Evolutionary conservation across 2,113 vertebrate species (phyloP), one percentile per base, ranked within the genome.

Genomic region (Diphyllodes magnificus): DNA sequence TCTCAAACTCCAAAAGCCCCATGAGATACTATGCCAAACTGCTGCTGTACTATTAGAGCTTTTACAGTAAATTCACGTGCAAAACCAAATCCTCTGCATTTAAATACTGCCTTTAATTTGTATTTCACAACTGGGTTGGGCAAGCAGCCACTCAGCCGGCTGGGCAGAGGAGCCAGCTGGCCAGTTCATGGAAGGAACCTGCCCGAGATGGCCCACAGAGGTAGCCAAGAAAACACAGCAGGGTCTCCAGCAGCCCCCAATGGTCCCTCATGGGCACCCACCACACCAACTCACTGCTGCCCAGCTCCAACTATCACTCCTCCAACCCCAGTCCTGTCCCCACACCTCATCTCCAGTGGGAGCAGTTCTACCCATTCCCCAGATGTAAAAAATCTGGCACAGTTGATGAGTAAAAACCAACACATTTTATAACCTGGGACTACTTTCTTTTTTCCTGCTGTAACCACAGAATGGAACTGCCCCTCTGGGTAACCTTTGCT

Each of bases 231-330:
- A 91, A 60, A 69, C 0, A 3, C 28, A 73, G 23, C 31, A 72
- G 61, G 11, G 25, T 28, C 18, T 22, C 49, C 73, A 56, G 42
- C 11, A 59, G 68, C 18, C 35, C 25, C 24, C 60, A 35, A 1
- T 37, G 51, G 35, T 40, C 60, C 20, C 20, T 35, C 0, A 0
- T 27, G 24, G 42, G 17, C n/a, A 81, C 12, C 10, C 33, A 37
- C 4, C 28, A 16, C 27, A 44, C 13, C 0, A 0, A 10, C 44
- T 31, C 24, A 61, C 31, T 40, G n/a, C 33, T 73, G 12, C 23
- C 59, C 69, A 60, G 40, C 16, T 54, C 5, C 47, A 30, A 17
- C 39, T 28, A 11, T 4, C 18, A 7, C 20, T n/a, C 31, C 35
- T 77, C 31, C 12, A 27, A 16, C 22, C 20, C 13, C 23, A 77